Evolutionary conservation across 2,113 vertebrate species (phyloP), one percentile per base, ranked within the genome.

Genomic region (Hydropotes inermis): DNA sequence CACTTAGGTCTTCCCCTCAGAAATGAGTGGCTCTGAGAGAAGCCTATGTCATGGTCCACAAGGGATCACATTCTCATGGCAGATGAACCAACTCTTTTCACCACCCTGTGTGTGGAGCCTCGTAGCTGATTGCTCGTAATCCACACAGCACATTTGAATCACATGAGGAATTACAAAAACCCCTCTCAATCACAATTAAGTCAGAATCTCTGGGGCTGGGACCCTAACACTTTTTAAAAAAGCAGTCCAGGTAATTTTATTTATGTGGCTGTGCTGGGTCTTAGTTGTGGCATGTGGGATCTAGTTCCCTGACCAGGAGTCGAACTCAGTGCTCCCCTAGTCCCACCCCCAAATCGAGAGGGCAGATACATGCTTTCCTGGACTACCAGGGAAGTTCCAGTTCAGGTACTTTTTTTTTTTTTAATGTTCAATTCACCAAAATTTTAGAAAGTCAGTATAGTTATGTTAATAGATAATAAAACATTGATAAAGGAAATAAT

Each of bases 311-410:
- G 67, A 23, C 17, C 19, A 70, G 67, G n/a, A 70, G 67, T 39
- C 2, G 10, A 39, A 70, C 19, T 5, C 10, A 70, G 67, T 39
- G n/a, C 2, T 19, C 10, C 67, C 67, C 5, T 19, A 0, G 1
- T n/a, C n/a, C n/a, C 2, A 9, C n/a, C 19, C 67, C 10, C 0
- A 0, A 36, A 70, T 70, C 5, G 1, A 70, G n/a, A 70, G 67
- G 19, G n/a, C 67, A 39, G n/a, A 39, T 23, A n/a, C 67, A 70
- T 70, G 67, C 67, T 70, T 23, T 70, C n/a, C 67, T 70, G 23
- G n/a, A 74, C n/a, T 74, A 39, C 36, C 67, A 39, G 36, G 19
- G 67, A 74, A 39, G 67, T 39, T 74, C 36, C 36, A 74, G 36
- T 39, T 36, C 67, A 39, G 67, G 67, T 74, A 74, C 39, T 74